A percentile compares a stretch with the other conserved stretches of the same genome.
phyloP scores from a whole-genome alignment of 2,113 vertebrate genomes.

The Myrmophylax atrothorax region DNA sequence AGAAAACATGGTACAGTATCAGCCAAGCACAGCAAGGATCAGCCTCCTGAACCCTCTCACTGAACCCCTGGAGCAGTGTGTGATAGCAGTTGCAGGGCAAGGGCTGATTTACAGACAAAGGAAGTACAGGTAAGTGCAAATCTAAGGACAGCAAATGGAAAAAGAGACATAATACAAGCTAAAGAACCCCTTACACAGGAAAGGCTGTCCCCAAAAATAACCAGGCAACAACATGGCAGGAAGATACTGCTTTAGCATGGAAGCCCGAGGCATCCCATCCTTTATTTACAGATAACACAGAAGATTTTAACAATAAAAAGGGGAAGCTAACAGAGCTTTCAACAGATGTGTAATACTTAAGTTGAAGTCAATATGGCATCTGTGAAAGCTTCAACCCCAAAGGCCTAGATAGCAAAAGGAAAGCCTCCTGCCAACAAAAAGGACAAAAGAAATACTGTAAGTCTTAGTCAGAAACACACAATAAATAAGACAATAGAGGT shows the following conservation, averaged over 20 bases:
- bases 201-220: neutral
- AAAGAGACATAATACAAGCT: neutral
- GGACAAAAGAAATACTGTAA: neutral
- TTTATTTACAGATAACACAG: neutral
- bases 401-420: neutral
- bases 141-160: neutral
- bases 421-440: neutral
- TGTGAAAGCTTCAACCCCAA: neutral
- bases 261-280: neutral
- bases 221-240: neutral
- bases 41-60: slow-evolving; percentile 75
- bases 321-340: neutral
- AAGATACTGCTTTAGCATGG: neutral
- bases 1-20: slow-evolving; percentile 10
- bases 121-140: slow-evolving; percentile 65
- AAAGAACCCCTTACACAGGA: neutral
- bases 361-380: neutral
- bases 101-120: slow-evolving; percentile 75
- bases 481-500: neutral
- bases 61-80: slow-evolving; percentile 67
- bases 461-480: neutral
- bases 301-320: neutral
- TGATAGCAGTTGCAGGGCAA: slow-evolving; percentile 72
- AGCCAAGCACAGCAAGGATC: slow-evolving; percentile 41
- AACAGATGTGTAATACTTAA: neutral